phyloP scores from a whole-genome alignment of 2,797 vertebrate species.

The Tinamus major region DNA sequence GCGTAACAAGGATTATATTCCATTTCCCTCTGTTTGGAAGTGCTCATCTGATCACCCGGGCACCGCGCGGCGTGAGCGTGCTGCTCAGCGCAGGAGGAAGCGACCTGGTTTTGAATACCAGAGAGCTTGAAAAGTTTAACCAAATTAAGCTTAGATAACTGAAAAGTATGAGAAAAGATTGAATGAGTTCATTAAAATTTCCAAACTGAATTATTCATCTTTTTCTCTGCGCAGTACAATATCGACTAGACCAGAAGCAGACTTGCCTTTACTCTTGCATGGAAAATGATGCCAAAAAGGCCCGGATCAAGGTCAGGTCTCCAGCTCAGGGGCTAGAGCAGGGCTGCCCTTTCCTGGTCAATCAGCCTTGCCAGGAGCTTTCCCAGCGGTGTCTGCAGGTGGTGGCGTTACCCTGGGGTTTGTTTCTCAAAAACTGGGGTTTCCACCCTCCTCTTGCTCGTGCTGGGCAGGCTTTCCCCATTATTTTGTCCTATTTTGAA shows the following conservation, averaged over 20 bases:
- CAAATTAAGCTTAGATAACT: not conserved
- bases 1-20: not conserved
- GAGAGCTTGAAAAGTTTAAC: not conserved
- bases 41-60: not conserved
- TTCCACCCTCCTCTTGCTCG: not conserved
- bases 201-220: not conserved
- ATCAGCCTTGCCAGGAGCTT: not conserved
- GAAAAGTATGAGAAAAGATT: not conserved
- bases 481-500: not conserved
- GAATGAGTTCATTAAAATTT: not conserved
- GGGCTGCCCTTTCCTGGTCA: not conserved
- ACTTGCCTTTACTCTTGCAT: not conserved
- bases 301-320: not conserved
- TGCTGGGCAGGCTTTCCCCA: not conserved
- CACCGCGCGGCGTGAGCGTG: rapidly evolving
- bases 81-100: not conserved
- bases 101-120: not conserved
- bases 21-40: not conserved
- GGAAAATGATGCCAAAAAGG: not conserved
- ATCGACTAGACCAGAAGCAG: too few species aligned
- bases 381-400: not conserved
- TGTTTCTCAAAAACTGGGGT: too few species aligned
- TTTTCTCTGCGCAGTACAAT: not conserved
- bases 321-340: not conserved
- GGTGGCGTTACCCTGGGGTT: not conserved